Percentiles rank a stretch among this genome's conserved stretches.
These are phyloP conservation scores for Lordiphosa collinella DNA, from an alignment of 1,140 invertebrate genomes.

Conservation along the genomic window DNA sequence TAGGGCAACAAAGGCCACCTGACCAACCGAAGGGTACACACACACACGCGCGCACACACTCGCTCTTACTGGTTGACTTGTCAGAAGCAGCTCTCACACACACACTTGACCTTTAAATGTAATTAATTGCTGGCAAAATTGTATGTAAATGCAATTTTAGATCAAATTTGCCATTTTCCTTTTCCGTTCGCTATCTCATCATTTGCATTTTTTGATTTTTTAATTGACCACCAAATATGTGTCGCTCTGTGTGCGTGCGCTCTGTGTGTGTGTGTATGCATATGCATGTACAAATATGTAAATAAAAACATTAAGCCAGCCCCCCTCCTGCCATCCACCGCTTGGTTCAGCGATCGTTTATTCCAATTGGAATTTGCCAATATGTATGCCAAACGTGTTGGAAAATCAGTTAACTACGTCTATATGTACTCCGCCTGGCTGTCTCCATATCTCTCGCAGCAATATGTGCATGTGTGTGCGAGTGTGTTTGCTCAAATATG, in stretches of 20 bases:
- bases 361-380: conserved; percentile 37
- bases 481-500: conserved; percentile 27
- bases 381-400: conserved; percentile 25
- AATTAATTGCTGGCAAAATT: conserved; percentile 13
- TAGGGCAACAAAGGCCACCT: conserved; percentile 74
- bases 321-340: not conserved
- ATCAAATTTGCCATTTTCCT: no score
- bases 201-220: conserved; percentile 44
- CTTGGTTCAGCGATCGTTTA: conserved; percentile 7
- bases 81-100: conserved; percentile 7
- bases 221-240: conserved; percentile 61
- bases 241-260: conserved; percentile 18
- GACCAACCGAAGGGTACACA: conserved; percentile 65
- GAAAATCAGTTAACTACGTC: conserved; percentile 8
- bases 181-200: conserved; percentile 44
- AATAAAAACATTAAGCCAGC: conserved; percentile 66
- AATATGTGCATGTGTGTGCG: conserved; percentile 3
- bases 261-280: not conserved
- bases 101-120: conserved; percentile 16
- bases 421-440: not conserved
- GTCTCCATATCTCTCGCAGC: not conserved
- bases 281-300: conserved; percentile 43
- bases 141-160: conserved; percentile 10
- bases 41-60: conserved; percentile 15
- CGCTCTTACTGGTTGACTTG: conserved; percentile 2